Conservation (phyloP, 2,113 vertebrate species). For the Elgaria multicarinata region DNA sequence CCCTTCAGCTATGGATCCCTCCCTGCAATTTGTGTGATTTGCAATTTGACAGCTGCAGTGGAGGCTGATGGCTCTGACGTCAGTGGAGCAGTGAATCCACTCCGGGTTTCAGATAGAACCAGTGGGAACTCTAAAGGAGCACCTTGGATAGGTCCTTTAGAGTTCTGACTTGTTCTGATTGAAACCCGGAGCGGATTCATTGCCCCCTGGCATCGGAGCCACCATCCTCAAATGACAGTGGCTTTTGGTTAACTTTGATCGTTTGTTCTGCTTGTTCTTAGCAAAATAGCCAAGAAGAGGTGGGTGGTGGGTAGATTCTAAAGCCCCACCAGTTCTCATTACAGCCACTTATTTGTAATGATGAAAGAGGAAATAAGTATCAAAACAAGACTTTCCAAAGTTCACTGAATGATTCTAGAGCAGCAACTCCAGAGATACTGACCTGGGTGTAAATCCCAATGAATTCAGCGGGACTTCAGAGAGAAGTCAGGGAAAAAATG, state of each 20-base stretch:
- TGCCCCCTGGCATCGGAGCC: no score
- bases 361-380: neutral
- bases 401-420: neutral
- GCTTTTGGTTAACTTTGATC: neutral
- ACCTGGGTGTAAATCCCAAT: neutral
- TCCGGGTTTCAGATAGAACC: no score
- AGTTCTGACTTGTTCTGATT: no score
- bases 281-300: neutral
- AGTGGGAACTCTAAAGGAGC: no score
- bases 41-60: constrained; percentile 26
- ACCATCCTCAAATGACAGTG: no score
- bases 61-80: no score
- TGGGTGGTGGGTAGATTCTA: fast-evolving
- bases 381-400: neutral
- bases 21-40: neutral
- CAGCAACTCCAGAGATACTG: neutral
- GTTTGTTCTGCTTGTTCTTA: neutral
- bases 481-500: neutral
- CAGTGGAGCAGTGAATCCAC: no score
- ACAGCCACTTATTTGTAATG: neutral
- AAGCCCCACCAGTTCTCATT: neutral
- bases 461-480: neutral
- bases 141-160: no score
- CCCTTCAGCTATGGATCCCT: neutral
- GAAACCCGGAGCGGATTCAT: no score